Base-by-base conservation (phyloP, 2,113 vertebrate species). In the Ondatra zibethicus region DNA sequence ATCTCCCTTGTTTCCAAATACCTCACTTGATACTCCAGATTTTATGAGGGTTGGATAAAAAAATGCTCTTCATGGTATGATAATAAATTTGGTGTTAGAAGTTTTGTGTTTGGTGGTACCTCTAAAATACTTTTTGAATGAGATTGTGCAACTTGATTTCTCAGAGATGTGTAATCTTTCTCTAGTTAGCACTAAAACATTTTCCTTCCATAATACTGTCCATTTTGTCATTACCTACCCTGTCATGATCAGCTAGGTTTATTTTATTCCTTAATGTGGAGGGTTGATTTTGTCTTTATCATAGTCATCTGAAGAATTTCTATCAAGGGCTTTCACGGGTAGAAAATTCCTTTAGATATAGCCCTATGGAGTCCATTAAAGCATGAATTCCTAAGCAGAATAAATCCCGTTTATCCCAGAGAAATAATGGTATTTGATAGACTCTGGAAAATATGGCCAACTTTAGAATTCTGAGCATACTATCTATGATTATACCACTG, bases 191-290 rank as follows among this genome's bases (percentile, higher is more conserved):
- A 36, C 75, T 70, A 76, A 91, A 45, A 31, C 66, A 72, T 2
- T 68, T 92, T 73, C 6, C 9, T 80, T 70, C 11, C 21, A 45
- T 36, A 61, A 90, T 36, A 47, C 11, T 77, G 7, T 33, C 23
- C 70, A 55, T 42, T 76, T 31, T 76, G 33, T 91, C 17, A 76
- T 39, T 47, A 63, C 11, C 29, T 82, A 65, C 33, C 7, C 3
- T 80, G 58, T 82, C 66, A 75, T 63, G 70, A 73, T 11, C 14
- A 93, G 33, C 25, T 72, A 50, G 7, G 16, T 77, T 25, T 63
- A 92, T 87, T 88, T 94, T 92, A 8, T 27, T 47, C 2, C 91
- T 95, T 89, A 81, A 78, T 81, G 45, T 68, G 84, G 84, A 36
- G 7, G 86, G 7, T 45, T 94, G 21, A 21, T 70, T 39, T 42